Conservation (phyloP, 2,888 invertebrate species). For the Tenthredo notha region DNA sequence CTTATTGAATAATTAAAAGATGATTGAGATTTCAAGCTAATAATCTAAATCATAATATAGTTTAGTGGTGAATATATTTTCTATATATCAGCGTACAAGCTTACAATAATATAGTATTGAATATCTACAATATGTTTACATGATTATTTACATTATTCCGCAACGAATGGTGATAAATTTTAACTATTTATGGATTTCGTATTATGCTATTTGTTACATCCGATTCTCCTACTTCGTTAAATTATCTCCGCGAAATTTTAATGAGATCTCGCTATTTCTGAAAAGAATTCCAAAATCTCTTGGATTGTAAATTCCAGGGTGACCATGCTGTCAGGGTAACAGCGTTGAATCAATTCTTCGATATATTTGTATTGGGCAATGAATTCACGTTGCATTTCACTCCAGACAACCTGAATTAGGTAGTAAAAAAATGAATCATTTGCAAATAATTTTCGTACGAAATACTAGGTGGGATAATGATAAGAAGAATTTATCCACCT, state of each 20-base stretch:
- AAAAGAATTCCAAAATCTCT: slow-evolving; percentile 97
- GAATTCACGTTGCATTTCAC: slow-evolving; percentile 99
- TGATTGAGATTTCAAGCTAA: neutral
- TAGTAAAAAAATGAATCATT: slow-evolving; percentile 39
- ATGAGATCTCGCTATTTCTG: slow-evolving; percentile 98
- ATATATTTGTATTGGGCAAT: slow-evolving; percentile 96
- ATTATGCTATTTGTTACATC: neutral
- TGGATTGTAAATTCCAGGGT: slow-evolving; percentile 96
- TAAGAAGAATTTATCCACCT: slow-evolving; percentile 78
- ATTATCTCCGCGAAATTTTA: slow-evolving; percentile 71
- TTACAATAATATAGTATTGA: slow-evolving; percentile 9
- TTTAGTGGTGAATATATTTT: slow-evolving; percentile 34
- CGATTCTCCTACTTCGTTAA: neutral
- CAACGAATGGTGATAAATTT: slow-evolving; percentile 22
- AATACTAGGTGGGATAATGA: neutral
- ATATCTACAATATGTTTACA: slow-evolving; percentile 49
- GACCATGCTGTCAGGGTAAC: slow-evolving; percentile 97
- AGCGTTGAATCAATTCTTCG: slow-evolving; percentile 95
- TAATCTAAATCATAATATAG: neutral
- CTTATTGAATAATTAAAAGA: neutral
- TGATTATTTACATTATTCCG: slow-evolving; percentile 45
- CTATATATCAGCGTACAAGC: slow-evolving; percentile 7
- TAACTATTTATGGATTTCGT: neutral
- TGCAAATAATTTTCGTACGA: slow-evolving; percentile 6
- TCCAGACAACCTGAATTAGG: slow-evolving; percentile 93